Percentiles rank a stretch among this genome's conserved stretches.
Evolutionary conservation across 2,113 vertebrate species (phyloP).

Genomic region (Ailurus styani): DNA sequence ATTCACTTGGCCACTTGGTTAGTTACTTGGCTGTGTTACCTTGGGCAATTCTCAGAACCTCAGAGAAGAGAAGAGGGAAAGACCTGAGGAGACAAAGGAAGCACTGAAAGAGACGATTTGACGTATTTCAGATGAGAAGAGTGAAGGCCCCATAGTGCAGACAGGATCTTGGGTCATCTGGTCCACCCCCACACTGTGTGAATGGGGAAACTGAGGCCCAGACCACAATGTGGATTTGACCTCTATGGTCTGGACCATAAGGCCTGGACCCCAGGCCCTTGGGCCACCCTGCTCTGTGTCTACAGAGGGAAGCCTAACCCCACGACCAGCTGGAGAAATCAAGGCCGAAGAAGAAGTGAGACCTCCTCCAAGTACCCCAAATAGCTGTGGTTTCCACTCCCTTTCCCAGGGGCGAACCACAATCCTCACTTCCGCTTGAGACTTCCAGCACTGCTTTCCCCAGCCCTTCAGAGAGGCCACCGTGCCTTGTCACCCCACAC

Average conservation of each 20-base stretch:
- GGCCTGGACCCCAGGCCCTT: background rate
- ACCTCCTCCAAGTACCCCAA: background rate
- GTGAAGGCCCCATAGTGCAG: background rate
- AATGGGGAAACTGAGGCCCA: background rate
- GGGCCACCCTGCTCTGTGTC: background rate
- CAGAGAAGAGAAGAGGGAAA: background rate
- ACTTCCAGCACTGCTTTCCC: background rate
- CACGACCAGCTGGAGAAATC: background rate
- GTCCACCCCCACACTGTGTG: background rate
- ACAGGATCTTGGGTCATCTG: background rate
- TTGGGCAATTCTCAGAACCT: background rate
- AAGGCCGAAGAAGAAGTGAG: slow-evolving; percentile 23
- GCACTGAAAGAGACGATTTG: background rate
- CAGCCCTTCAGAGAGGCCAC: background rate
- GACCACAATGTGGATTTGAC: background rate
- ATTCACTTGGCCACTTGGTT: background rate
- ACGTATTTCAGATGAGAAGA: background rate
- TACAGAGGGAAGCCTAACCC: background rate
- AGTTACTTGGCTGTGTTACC: background rate
- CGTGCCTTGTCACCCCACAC: background rate
- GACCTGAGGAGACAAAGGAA: background rate
- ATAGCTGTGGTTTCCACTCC: background rate
- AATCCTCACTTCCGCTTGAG: background rate
- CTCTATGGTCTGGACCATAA: background rate
- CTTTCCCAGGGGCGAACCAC: background rate